Conservation (phyloP, 2,113 vertebrate species). For the Lagopus leucura region DNA sequence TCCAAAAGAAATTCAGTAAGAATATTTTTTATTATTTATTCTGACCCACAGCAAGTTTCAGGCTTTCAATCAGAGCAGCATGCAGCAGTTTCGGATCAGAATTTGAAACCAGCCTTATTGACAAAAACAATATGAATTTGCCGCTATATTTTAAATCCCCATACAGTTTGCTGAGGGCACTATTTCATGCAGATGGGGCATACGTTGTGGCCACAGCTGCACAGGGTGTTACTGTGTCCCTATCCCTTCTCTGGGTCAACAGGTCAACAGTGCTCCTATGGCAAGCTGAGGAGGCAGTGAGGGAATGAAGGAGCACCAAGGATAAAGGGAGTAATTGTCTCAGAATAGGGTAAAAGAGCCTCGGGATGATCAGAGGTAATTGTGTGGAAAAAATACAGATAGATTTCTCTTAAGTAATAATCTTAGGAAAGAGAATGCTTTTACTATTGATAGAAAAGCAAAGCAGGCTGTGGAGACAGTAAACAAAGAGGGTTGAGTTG, state of each 20-base stretch:
- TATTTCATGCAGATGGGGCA: background rate
- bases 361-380: slow-evolving; percentile 18
- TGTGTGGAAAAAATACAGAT: slow-evolving; percentile 5
- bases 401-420: background rate
- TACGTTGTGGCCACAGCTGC: background rate
- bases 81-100: background rate
- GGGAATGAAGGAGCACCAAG: background rate
- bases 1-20: background rate
- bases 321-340: slow-evolving; percentile 26
- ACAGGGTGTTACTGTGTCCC: background rate
- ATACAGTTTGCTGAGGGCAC: background rate
- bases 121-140: background rate
- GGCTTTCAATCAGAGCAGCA: background rate
- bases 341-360: background rate
- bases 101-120: background rate
- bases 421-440: background rate
- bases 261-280: background rate
- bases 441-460: background rate
- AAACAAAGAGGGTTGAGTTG: background rate
- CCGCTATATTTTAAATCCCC: background rate
- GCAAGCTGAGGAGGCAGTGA: background rate
- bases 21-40: background rate
- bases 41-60: background rate
- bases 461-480: background rate
- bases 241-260: background rate